Percentiles rank a stretch among this genome's conserved stretches.
These are phyloP conservation scores for Spizaetus ornatus DNA, from an alignment of 2,113 vertebrate species.

Conservation along the genomic window DNA sequence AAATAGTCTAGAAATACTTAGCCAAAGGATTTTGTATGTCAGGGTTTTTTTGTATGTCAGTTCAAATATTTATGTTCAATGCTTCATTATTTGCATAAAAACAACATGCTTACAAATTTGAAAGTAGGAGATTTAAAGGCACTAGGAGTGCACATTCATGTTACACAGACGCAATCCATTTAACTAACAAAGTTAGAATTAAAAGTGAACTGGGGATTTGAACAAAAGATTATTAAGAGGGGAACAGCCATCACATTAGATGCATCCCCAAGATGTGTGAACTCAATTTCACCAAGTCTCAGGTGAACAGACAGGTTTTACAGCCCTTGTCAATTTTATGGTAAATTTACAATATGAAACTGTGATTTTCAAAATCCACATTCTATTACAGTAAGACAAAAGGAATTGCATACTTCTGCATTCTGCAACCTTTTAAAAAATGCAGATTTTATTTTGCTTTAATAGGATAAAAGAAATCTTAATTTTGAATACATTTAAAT, in stretches of 20 bases:
- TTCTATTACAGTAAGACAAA: background rate
- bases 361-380: background rate
- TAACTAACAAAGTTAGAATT: background rate
- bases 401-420: background rate
- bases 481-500: background rate
- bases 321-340: background rate
- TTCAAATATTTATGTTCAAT: background rate
- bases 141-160: accelerated
- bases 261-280: background rate
- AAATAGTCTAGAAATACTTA: background rate
- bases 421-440: background rate
- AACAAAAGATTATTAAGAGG: background rate
- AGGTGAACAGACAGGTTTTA: background rate
- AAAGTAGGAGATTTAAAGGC: background rate
- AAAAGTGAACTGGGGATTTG: background rate
- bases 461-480: background rate
- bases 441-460: background rate
- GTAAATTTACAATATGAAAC: background rate
- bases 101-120: background rate
- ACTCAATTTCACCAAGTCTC: background rate
- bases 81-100: background rate
- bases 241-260: background rate
- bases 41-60: background rate
- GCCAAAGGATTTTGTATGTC: background rate
- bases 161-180: background rate